These are phyloP conservation scores for Loripinus fragilis DNA, from an alignment of 2,888 invertebrate genomes.

Conservation along the genomic window DNA sequence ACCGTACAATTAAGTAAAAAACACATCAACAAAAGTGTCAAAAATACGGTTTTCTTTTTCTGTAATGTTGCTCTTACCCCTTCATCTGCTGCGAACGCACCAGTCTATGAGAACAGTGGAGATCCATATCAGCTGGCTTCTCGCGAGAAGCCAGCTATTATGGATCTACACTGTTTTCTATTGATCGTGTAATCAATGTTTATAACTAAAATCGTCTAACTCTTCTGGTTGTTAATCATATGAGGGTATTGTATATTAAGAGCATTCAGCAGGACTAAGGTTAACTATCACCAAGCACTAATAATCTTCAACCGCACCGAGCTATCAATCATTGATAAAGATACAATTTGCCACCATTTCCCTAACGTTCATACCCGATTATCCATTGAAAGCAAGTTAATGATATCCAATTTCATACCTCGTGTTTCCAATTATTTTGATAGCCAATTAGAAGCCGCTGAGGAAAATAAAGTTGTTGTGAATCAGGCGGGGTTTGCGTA, in stretches of 20 bases:
- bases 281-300: constrained; percentile 5
- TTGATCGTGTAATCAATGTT: no score
- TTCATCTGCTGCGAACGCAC: no score
- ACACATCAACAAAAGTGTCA: background rate
- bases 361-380: constrained; percentile 59
- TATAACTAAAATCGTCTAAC: no score
- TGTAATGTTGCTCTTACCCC: constrained; percentile 9
- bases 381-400: constrained; percentile 64
- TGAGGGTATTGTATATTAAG: no score
- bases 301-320: constrained; percentile 17
- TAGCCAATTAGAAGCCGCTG: constrained; percentile 52
- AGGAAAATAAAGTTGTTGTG: constrained; percentile 53
- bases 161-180: no score
- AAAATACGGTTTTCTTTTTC: constrained; percentile 11
- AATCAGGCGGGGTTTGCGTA: constrained; percentile 25
- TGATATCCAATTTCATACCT: constrained; percentile 63
- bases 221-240: no score
- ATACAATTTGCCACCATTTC: constrained; percentile 65
- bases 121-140: no score
- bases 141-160: no score
- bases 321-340: constrained; percentile 62
- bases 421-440: constrained; percentile 58
- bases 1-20: constrained; percentile 5
- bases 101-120: no score
- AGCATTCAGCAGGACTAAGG: no score